Base-by-base conservation (phyloP, 2,888 invertebrate species). In the Tortricodes alternella region DNA sequence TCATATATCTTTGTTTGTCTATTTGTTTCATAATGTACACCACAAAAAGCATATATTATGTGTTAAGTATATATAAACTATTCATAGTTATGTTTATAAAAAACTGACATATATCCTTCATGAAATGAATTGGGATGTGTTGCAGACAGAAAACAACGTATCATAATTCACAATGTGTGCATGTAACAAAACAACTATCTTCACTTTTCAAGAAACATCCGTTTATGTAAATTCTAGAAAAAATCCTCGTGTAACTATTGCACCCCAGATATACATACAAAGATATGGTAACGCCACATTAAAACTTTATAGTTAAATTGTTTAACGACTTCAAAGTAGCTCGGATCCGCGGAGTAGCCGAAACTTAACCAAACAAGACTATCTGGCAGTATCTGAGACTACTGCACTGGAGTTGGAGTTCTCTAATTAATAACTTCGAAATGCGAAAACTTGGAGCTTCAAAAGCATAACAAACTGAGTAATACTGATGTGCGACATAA, bases 361-460 rank as follows among this genome's bases (percentile, higher is more conserved):
- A 66, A 72, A 73, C 62, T 76, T 74, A 68, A 65, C 76, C 73
- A 66, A 69, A 70, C 67, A 70, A 67, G 51, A 62, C 63, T 65
- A 68, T 67, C 70, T 62, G 58, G 65, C 65, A 62, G 67, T 44
- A 32, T 44, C 41, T 55, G 71, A 76, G 34, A 35, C 46, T 41
- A 23, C 34, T 49, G 49, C 53, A 58, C 39, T 34, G 21, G 53
- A 24, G 39, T 41, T 52, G 32, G 52, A 58, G 52, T 60, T 57
- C 53, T 39, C 62, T 69, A 69, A 71, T 76, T 74, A 74, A 72
- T 73, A 75, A 67, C 59, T 60, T 65, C 62, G 52, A 56, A 60
- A 65, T 64, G 60, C 58, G 57, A 58, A 53, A 66, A 60, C 66
- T 64, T 63, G 64, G 62, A 48, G 8, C 13, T 21, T 35, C 21